phyloP scores from a whole-genome alignment of 1,140 invertebrate species.

The Neelides sp. region DNA sequence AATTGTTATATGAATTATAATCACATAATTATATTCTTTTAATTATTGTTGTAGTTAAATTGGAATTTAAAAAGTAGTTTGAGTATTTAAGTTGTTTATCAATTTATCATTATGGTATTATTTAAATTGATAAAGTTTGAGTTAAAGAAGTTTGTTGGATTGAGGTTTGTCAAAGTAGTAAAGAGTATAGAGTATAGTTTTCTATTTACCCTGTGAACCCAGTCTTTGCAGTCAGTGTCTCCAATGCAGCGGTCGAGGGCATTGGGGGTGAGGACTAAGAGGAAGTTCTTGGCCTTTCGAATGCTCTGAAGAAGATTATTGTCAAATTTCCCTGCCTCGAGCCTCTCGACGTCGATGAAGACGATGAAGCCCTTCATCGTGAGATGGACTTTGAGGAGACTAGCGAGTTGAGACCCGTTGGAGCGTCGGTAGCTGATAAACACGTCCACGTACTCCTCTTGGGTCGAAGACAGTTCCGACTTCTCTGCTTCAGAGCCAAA shows the following conservation, averaged over 20 bases:
- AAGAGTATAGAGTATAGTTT: neutral
- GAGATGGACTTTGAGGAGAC: conserved; percentile 82
- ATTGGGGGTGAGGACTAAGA: conserved; percentile 87
- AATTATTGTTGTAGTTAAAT: neutral
- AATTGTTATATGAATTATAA: neutral
- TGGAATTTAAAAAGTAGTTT: neutral
- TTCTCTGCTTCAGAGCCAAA: conserved; percentile 39
- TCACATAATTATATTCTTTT: neutral
- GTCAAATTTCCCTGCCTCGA: conserved; percentile 97
- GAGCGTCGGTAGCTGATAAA: conserved; percentile 96
- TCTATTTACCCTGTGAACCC: conserved; percentile 83
- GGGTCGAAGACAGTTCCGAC: conserved; percentile 48
- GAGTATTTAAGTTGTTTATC: neutral
- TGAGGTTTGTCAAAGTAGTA: neutral
- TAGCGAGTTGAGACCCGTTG: conserved; percentile 93
- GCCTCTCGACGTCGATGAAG: conserved; percentile 86
- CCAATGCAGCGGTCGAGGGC: conserved; percentile 85
- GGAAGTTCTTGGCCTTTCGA: conserved; percentile 87
- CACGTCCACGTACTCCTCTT: conserved; percentile 66
- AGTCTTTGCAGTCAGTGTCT: conserved; percentile 91
- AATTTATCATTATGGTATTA: conserved; percentile 5
- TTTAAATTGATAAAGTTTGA: neutral
- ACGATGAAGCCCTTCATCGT: conserved; percentile 86
- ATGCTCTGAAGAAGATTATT: conserved; percentile 95
- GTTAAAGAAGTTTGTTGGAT: neutral